A percentile compares a stretch with the other conserved stretches of the same genome.
These are phyloP conservation scores for Melanostoma scalare DNA, from an alignment of 2,888 invertebrate genomes.

Conservation along the genomic window DNA sequence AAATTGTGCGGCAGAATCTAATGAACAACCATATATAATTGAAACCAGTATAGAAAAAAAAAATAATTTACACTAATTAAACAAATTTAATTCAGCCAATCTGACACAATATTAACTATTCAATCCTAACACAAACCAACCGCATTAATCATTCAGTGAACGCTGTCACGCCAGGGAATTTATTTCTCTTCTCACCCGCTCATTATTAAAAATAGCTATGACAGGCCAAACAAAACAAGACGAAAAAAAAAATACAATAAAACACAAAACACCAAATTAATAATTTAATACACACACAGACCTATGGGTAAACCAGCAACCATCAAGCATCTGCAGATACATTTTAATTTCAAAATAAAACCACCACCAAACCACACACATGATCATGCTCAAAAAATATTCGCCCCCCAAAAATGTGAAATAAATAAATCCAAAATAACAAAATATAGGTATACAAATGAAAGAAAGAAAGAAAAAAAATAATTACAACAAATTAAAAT, in stretches of 20 bases:
- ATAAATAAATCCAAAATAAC: constrained; percentile 16
- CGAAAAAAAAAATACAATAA: constrained; percentile 3
- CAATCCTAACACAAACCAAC: neutral
- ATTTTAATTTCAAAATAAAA: constrained; percentile 38
- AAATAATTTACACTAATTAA: neutral
- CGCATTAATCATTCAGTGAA: constrained; percentile 34
- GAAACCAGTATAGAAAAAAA: constrained; percentile 1
- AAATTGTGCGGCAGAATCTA: constrained; percentile 33
- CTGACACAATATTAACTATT: constrained; percentile 42
- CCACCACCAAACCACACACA: neutral
- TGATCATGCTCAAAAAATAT: neutral
- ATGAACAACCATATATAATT: constrained; percentile 37
- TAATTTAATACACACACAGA: constrained; percentile 18
- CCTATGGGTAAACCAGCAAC: constrained; percentile 15
- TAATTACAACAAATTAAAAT: constrained; percentile 59
- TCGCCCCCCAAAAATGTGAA: neutral
- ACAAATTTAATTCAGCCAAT: constrained; percentile 40
- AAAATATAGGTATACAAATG: constrained; percentile 19
- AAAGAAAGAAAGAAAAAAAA: constrained; percentile 7
- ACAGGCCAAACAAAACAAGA: constrained; percentile 26
- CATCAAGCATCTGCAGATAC: constrained; percentile 29
- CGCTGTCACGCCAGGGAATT: constrained; percentile 4
- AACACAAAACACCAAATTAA: constrained; percentile 5
- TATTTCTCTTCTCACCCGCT: neutral
- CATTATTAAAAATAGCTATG: constrained; percentile 12